Base-by-base conservation (phyloP, 2,888 invertebrate genomes). In the Augiades crinisus region DNA sequence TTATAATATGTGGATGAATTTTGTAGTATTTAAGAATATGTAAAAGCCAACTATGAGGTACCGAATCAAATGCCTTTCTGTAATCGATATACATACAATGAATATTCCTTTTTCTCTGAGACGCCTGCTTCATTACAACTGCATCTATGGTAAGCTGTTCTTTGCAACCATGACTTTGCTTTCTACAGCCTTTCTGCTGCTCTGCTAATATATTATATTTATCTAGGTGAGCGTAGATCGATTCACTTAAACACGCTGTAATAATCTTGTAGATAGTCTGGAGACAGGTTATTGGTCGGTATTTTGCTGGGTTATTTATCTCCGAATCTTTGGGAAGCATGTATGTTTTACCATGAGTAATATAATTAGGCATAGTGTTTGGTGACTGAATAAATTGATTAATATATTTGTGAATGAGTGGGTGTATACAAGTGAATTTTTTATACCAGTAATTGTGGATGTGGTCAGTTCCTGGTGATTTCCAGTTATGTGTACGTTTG, bases 281-380 rank as follows among this genome's bases (percentile, higher is more conserved):
- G n/a, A n/a, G n/a, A n/a, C n/a, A n/a, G n/a, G 4, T 46, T 1
- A 40, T 46, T 14, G 53, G 53, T n/a, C 47, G 16, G 14, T 53
- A 53, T 10, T 47, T 53, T 1, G 53, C 40, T 1, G 53, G 46
- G 7, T 52, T 52, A 10, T 38, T 38, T 12, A 13, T 21, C 5
- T 54, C 41, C 1, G 5, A 1, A n/a, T 50, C 36, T 46, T 54
- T 54, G 3, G 50, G 46, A n/a, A 61, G 19, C 59, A 62, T 58
- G 12, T 54, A 57, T 1, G 61, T 59, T 5, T 40, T 47, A 12
- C 61, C 60, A 3, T 19, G 13, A 8, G 58, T 53, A 3, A 60
- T 24, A 14, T 46, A 63, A 2, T 30, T 5, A 5, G 60, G 58
- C 12, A 61, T 51, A 3, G 33, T 33, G 2, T 37, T 4, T 7